A percentile compares a stretch with the other conserved stretches of the same genome.
These are phyloP conservation scores for Thinocorus orbignyianus DNA, from an alignment of 2,113 vertebrate genomes.

Conservation along the genomic window DNA sequence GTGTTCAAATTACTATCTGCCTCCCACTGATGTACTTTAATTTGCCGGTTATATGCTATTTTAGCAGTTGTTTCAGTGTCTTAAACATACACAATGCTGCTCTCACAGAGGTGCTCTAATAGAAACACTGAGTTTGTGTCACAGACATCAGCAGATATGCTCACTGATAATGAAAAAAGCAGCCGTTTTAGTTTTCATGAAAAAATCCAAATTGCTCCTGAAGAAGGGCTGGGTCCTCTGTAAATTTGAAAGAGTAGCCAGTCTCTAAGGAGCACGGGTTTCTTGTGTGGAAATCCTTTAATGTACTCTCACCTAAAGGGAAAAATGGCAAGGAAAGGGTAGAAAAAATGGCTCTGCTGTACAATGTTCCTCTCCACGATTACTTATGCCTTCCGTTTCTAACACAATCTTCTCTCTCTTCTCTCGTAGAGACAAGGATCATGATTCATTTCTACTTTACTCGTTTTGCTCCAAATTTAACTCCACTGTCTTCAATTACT, in stretches of 20 bases:
- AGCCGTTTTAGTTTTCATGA: not conserved
- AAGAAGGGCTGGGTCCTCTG: not conserved
- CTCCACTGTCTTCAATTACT: not conserved
- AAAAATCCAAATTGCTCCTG: not conserved
- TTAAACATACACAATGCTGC: not conserved
- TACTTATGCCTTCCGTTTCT: not conserved
- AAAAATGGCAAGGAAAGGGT: not conserved
- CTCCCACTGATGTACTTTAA: not conserved
- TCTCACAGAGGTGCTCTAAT: not conserved
- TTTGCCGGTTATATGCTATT: not conserved
- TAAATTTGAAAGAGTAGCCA: not conserved
- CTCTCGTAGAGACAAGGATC: not conserved
- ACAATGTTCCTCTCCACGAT: not conserved
- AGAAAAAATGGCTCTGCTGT: not conserved
- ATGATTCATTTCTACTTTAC: slow-evolving; percentile 11
- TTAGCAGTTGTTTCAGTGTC: not conserved
- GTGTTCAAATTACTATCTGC: not conserved
- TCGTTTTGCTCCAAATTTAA: not conserved
- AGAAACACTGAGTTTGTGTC: not conserved
- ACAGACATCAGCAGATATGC: not conserved
- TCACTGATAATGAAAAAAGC: not conserved
- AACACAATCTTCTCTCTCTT: not conserved
- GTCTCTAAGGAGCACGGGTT: not conserved
- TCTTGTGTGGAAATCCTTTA: not conserved
- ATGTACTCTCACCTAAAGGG: not conserved